Evolutionary conservation across 1,140 invertebrate genomes (phyloP).

Genomic region (Cotesia glomerata): DNA sequence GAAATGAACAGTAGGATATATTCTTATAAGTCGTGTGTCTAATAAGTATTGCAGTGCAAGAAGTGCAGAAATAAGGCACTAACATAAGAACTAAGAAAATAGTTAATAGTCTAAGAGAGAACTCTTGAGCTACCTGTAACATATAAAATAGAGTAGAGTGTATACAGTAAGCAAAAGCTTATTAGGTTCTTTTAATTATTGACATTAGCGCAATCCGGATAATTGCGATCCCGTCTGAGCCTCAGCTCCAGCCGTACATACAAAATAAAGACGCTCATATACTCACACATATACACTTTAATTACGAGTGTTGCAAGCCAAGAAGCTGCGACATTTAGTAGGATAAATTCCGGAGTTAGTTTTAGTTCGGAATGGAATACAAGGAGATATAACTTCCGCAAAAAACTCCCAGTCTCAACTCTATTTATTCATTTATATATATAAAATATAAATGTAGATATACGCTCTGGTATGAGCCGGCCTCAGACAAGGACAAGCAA

Average conservation of each 20-base stretch:
- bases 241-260: not conserved
- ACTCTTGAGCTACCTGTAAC: too few relatives aligned
- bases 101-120: slow-evolving; percentile 9
- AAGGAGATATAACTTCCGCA: not conserved
- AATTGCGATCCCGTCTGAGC: slow-evolving; percentile 37
- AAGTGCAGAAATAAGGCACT: too few relatives aligned
- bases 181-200: slow-evolving; percentile 59
- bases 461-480: too few relatives aligned
- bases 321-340: not conserved
- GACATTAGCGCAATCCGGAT: slow-evolving; percentile 54
- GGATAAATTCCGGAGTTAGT: not conserved
- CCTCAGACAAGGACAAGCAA: too few relatives aligned
- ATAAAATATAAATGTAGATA: not conserved
- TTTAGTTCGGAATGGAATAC: not conserved
- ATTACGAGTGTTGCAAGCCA: slow-evolving; percentile 6
- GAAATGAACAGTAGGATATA: too few relatives aligned
- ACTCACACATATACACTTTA: slow-evolving; percentile 11
- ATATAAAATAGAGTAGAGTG: slow-evolving; percentile 24
- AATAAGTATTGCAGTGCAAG: too few relatives aligned
- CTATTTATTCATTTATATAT: not conserved
- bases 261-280: not conserved
- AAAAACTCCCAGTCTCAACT: not conserved
- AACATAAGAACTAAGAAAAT: not conserved
- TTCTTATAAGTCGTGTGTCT: too few relatives aligned
- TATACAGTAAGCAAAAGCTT: slow-evolving; percentile 53